These are phyloP conservation scores for Caenorhabditis sp. DNA, from an alignment of 2,888 invertebrate genomes.

Conservation along the genomic window DNA sequence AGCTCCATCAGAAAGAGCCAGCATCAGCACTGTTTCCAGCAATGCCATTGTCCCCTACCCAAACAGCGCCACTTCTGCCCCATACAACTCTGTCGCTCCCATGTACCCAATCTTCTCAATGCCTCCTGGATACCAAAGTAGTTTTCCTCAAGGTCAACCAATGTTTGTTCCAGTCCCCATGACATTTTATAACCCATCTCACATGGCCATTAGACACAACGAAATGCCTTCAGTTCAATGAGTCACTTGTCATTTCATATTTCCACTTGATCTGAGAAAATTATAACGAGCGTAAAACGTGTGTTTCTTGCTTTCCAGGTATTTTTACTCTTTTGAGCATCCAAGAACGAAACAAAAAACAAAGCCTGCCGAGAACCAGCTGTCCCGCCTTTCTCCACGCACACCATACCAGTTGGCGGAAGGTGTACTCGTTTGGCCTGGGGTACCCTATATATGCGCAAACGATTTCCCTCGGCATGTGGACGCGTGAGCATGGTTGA, in stretches of 20 bases:
- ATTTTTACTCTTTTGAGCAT: no score
- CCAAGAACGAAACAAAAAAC: no score
- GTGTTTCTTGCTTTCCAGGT: no score
- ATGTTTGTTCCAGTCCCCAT: slow-evolving; percentile 38
- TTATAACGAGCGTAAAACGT: no score
- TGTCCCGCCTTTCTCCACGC: no score
- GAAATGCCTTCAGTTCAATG: slow-evolving; percentile 45
- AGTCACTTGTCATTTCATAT: not conserved
- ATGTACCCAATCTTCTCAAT: slow-evolving; percentile 23
- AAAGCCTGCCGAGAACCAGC: no score
- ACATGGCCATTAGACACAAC: slow-evolving; percentile 7
- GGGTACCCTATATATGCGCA: no score
- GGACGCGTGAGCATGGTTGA: no score
- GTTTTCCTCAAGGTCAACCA: slow-evolving; percentile 28
- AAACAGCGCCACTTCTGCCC: slow-evolving; percentile 2
- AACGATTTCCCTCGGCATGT: no score
- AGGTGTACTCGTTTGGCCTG: no score
- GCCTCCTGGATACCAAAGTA: slow-evolving; percentile 9
- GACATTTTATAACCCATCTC: slow-evolving; percentile 34
- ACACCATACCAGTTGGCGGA: no score
- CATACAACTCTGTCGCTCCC: slow-evolving; percentile 1
- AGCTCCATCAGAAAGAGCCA: slow-evolving; percentile 26
- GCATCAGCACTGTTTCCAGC: slow-evolving; percentile 11
- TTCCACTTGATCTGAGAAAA: no score
- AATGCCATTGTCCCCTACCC: slow-evolving; percentile 29